Evolutionary conservation across 2,113 vertebrate genomes (phyloP).

Genomic region (Condylura cristata): DNA sequence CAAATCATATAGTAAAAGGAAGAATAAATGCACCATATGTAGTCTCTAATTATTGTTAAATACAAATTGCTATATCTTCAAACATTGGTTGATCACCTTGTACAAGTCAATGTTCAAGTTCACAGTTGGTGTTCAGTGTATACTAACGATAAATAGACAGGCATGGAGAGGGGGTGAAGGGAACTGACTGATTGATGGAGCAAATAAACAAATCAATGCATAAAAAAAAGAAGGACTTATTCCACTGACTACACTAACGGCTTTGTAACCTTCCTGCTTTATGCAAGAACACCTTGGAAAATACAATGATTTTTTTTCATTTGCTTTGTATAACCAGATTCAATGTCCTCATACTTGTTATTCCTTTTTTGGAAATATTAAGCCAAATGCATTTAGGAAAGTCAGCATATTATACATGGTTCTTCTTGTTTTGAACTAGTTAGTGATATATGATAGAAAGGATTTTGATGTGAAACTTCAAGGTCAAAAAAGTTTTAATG

Average conservation of each 20-base stretch:
- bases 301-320: neutral
- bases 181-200: neutral
- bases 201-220: neutral
- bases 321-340: neutral
- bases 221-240: neutral
- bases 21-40: neutral
- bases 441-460: neutral
- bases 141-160: neutral
- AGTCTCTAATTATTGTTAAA: neutral
- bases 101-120: neutral
- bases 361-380: neutral
- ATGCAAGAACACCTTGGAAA: neutral
- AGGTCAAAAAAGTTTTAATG: slow-evolving; percentile 7
- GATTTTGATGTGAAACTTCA: neutral
- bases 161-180: neutral
- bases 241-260: neutral
- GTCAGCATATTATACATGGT: neutral
- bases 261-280: neutral
- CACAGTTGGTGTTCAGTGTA: neutral
- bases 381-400: neutral
- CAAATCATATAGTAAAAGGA: neutral
- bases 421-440: neutral
- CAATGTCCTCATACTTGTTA: neutral
- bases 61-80: neutral
- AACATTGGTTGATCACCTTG: neutral